These are phyloP conservation scores for Drosophila orena DNA, from an alignment of 1,140 invertebrate species.

Conservation along the genomic window DNA sequence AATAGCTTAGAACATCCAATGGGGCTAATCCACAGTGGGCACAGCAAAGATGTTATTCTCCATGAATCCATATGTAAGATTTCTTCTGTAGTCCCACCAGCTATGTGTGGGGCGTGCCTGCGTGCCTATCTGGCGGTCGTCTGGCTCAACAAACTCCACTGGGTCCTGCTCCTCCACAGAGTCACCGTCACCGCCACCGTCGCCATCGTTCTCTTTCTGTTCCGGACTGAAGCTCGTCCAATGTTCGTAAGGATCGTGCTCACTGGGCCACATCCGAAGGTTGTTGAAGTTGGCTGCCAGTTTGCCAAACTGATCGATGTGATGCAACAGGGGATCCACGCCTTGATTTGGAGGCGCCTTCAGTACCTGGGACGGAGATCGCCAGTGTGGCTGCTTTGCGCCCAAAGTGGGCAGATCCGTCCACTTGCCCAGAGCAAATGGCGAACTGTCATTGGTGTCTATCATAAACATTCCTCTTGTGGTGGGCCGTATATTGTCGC, in stretches of 20 bases:
- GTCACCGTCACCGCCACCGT: conserved; percentile 31
- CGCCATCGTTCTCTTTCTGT: conserved; percentile 39
- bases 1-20: conserved; percentile 8
- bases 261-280: conserved; percentile 34
- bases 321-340: conserved; percentile 71
- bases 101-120: conserved; percentile 14
- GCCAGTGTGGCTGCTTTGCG: conserved; percentile 29
- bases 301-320: conserved; percentile 82
- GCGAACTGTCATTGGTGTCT: conserved; percentile 74
- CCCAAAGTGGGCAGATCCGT: conserved; percentile 73
- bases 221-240: conserved; percentile 78
- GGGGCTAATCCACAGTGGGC: conserved; percentile 54
- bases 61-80: conserved; percentile 70
- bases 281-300: conserved; percentile 76
- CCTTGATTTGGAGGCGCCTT: conserved; percentile 21
- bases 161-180: conserved; percentile 72
- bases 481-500: conserved; percentile 66
- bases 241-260: conserved; percentile 61
- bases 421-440: conserved; percentile 82
- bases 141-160: conserved; percentile 36
- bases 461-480: conserved; percentile 80
- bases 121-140: conserved; percentile 24
- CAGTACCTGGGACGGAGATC: conserved; percentile 10
- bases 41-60: conserved; percentile 72
- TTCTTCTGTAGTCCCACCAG: conserved; percentile 73